These are phyloP conservation scores for Trichogramma evanescens DNA, from an alignment of 2,888 invertebrate genomes.

Conservation along the genomic window DNA sequence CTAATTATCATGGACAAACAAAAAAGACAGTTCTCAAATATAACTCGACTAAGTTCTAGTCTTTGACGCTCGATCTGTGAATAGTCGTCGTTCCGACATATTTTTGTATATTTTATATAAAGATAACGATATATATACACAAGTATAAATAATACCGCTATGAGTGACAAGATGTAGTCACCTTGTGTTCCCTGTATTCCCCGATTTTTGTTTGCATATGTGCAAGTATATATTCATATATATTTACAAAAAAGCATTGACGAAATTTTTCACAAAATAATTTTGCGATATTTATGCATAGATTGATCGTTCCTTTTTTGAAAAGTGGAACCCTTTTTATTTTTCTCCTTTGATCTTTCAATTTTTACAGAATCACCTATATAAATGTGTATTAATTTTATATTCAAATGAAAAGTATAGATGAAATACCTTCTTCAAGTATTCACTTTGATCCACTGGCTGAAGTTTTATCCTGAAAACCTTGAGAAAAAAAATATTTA, in stretches of 20 bases:
- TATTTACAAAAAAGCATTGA: no score
- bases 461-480: slow-evolving; percentile 18
- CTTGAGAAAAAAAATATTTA: slow-evolving; percentile 17
- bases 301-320: no score
- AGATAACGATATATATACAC: slow-evolving; percentile 35
- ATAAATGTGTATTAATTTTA: no score
- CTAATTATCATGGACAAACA: slow-evolving; percentile 12
- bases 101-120: slow-evolving; percentile 48
- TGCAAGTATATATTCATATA: no score
- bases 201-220: background rate
- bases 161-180: slow-evolving; percentile 35
- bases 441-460: slow-evolving; percentile 16
- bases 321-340: no score
- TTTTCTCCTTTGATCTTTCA: no score
- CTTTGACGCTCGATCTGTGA: slow-evolving; percentile 41
- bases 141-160: slow-evolving; percentile 24
- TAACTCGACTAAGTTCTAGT: slow-evolving; percentile 24
- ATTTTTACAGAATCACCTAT: no score
- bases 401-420: no score
- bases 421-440: no score
- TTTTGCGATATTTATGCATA: no score
- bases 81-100: slow-evolving; percentile 46
- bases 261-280: no score
- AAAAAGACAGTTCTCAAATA: slow-evolving; percentile 21
- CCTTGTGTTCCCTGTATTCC: slow-evolving; percentile 16